These are phyloP conservation scores for Popillia japonica DNA, from an alignment of 1,140 invertebrate species.

Conservation along the genomic window DNA sequence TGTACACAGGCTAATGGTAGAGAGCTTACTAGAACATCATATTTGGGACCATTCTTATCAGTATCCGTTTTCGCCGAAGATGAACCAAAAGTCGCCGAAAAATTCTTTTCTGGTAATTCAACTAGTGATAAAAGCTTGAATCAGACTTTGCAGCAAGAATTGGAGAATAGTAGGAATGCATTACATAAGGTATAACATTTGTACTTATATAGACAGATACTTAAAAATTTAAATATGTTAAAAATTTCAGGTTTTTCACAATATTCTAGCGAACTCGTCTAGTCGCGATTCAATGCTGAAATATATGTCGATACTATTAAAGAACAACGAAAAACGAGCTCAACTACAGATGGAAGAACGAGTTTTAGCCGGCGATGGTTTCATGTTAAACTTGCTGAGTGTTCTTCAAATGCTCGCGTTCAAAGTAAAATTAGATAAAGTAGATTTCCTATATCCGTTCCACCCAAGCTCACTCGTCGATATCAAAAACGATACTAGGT, in stretches of 20 bases:
- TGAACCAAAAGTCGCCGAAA: constrained; percentile 79
- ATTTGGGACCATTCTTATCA: constrained; percentile 88
- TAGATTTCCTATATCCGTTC: constrained; percentile 89
- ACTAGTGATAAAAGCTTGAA: constrained; percentile 68
- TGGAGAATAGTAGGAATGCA: constrained; percentile 75
- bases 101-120: constrained; percentile 68
- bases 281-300: constrained; percentile 78
- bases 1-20: constrained; percentile 76
- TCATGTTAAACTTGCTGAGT: constrained; percentile 92
- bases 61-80: constrained; percentile 94
- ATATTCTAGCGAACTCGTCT: constrained; percentile 80
- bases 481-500: constrained; percentile 84
- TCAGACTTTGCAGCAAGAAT: constrained; percentile 72
- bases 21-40: constrained; percentile 85
- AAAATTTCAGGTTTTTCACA: constrained; percentile 68
- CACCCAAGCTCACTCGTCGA: constrained; percentile 79
- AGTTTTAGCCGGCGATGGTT: constrained; percentile 87
- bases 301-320: constrained; percentile 80
- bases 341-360: constrained; percentile 90
- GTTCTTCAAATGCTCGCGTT: constrained; percentile 88
- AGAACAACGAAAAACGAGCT: constrained; percentile 84
- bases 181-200: constrained; percentile 72
- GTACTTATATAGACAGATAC: neutral
- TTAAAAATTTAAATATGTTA: neutral
- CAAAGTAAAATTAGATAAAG: constrained; percentile 84